Base-by-base conservation (phyloP, 2,888 invertebrate genomes). In the Hirtodrosophila cameraria region DNA sequence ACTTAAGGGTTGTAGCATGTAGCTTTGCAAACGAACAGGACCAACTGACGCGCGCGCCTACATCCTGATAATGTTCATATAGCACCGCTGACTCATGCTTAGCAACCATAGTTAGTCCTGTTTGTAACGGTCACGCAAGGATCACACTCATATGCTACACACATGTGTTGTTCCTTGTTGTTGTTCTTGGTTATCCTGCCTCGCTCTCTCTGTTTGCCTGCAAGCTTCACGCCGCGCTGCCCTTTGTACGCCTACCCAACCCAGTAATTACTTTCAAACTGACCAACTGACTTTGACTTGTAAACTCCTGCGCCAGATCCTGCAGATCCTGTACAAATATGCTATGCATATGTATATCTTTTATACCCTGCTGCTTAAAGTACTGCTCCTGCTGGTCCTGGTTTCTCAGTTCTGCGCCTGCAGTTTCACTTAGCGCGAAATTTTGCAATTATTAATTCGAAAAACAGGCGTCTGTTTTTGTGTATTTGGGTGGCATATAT, bases 71-170 rank as follows among this genome's bases (percentile, higher is more conserved):
- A 49, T 59, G 54, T 31, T 35, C 70, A 77, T 68, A 80, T 75
- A 67, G 81, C 79, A 79, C 80, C 60, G 62, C 68, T 72, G 77
- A 77, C 58, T 79, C 75, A 67, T 52, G 23, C 23, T 23, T 23
- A 35, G 30, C 33, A 35, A 35, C 45, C 8, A 15, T 18, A 33
- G 39, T 43, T 28, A 45, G 3, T 20, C n/a, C n/a, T n/a, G n/a
- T 81, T 82, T 68, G 75, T 80, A 80, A 83, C 81, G 84, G 80
- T 83, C 80, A 83, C 68, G 79, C 71, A 67, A 76, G 71, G 71
- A 23, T 23, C 23, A 1, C 36, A 16, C 64, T 70, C 85, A 81
- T 60, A 62, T 83, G 82, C 54, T 50, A 36, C 55, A 36, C 55
- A 38, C 82, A 85, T 66, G 61, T 83, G 82, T 60, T 53, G 50